Evolutionary conservation across 2,888 invertebrate species (phyloP), one percentile per base, ranked within the genome.

Genomic region (Chloromyia formosa): DNA sequence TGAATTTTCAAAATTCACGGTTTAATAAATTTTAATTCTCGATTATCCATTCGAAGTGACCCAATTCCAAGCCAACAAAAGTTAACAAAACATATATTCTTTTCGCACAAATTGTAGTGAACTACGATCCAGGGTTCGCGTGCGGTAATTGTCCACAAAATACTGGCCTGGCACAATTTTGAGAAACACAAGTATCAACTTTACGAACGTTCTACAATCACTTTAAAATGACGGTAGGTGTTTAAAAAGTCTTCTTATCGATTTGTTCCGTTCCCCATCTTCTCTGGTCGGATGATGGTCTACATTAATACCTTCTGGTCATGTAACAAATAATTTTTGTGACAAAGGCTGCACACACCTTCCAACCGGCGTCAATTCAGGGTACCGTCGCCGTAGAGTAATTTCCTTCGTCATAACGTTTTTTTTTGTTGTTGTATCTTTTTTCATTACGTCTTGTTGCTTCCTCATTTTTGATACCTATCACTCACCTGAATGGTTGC

Each of bases 381-480:
- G 12, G 49, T 1, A n/a, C 49, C 27, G 7, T 35, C 27, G n/a
- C n/a, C 12, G 49, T 5, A 12, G 5, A 49, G 49, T 49, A 49
- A 49, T 49, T 49, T 3, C 49, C 14, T 2, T 7, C 49, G 12
- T 49, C 14, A n/a, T 49, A 49, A n/a, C n/a, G n/a, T 12, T 49
- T 49, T 12, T 49, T 12, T 49, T 35, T 35, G 16, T 62, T 62
- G n/a, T 42, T 42, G 42, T 66, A 10, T 9, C 45, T 18, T 16
- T 64, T 64, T 64, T 42, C 45, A 27, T 23, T n/a, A n/a, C 27
- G 27, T 35, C 2, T 35, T 35, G 27, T 49, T n/a, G 45, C 42
- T 66, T 66, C 66, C 66, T 66, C 66, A 22, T 66, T 66, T 66
- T 66, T 49, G 42, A 66, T 66, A 66, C 66, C 66, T 66, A 66